Evolutionary conservation across 2,888 invertebrate species (phyloP), one percentile per base, ranked within the genome.

Genomic region (Thymelicus sylvestris): DNA sequence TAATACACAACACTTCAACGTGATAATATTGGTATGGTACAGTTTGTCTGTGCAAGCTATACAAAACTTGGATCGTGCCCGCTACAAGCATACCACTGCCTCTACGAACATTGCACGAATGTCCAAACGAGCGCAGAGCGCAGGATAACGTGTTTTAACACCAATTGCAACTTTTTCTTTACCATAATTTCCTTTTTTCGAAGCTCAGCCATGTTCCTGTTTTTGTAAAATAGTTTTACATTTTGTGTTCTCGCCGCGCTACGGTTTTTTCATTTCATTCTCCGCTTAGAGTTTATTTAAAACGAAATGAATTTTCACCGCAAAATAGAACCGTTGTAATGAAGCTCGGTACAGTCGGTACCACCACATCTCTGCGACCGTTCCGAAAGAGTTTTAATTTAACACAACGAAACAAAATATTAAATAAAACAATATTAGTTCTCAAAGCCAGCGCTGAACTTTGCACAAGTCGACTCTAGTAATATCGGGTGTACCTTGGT

Each of bases 91-190:
- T 61, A 67, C 31, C 31, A 60, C 67, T 41, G 8, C 19, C 15
- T 39, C 67, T 52, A 62, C 67, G 61, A 52, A 63, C n/a, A 44
- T 63, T 55, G 6, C 57, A 57, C 47, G 57, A 68, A 69, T 64
- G 48, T 63, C 38, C 10, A 47, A 69, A 64, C 63, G 19, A 13
- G 63, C 44, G 13, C 57, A 64, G 19, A 13, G 63, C 44, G 13
- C 57, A 64, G 52, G 55, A n/a, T 55, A 55, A 50, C 59, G 64
- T 69, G 64, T 64, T 69, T 69, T 69, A 64, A 63, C 69, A 59
- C 62, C 64, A 59, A 64, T 64, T 69, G 24, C 64, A 64, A 59
- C 69, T 59, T 64, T 69, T 24, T 63, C 64, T 63, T 59, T 50
- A 24, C 59, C 59, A 59, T 64, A 50, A 50, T 64, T 66, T 59